Evolutionary conservation across 2,113 vertebrate species (phyloP), one percentile per base, ranked within the genome.

Genomic region (Passer montanus): DNA sequence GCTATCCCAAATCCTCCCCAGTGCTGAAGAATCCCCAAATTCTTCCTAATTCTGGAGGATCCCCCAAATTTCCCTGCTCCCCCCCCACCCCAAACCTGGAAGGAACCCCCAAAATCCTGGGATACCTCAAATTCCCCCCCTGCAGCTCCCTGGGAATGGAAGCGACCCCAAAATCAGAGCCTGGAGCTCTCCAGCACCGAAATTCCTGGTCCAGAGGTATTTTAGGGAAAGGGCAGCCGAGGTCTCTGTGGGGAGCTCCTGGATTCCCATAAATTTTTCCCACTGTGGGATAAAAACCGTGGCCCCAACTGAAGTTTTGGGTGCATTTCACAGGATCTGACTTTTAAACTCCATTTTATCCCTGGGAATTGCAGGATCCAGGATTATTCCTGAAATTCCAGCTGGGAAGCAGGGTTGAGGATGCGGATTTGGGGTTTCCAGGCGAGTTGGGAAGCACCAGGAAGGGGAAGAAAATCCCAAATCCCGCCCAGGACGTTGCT

Each of bases 351-450:
- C 8, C 0, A 0, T 49, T 62, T 92, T 10, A 37, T 63, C 70
- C 37, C 20, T 4, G 35, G 46, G 23, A 60, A 31, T 0, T 9
- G 3, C 0, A 0, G 10, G 15, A 8, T 19, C 27, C 1, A 2
- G 82, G 73, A 6, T 6, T 18, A 10, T 55, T 76, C 53, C 41
- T 6, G 2, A 20, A 80, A 11, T 31, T n/a, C 60, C 4, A 2
- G 7, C 10, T 24, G n/a, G 63, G 30, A 64, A 37, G 0, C 24
- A 21, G 46, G 35, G 12, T 17, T 23, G 37, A 0, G 15, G 31
- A 5, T 4, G 11, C 0, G 0, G 37, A 18, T 73, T 1, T 33
- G 30, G 18, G 35, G 21, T 20, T 83, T 39, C 17, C 41, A 15
- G 28, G 9, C 0, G 1, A 43, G 24, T 11, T 1, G 4, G 24